Base-by-base conservation (phyloP, 2,113 vertebrate species). In the Otis tarda region DNA sequence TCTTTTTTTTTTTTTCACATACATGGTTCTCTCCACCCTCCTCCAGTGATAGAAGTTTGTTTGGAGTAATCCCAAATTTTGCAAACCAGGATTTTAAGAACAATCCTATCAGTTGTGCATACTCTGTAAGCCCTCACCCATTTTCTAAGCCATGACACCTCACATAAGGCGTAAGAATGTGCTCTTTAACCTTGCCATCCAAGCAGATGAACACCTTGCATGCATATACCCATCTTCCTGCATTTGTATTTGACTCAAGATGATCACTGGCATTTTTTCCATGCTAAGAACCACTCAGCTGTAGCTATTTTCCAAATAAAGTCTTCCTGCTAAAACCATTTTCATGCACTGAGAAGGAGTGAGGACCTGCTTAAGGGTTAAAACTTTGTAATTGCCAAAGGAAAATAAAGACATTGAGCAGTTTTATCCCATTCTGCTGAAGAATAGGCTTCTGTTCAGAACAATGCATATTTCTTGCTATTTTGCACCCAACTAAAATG, bases 21-120 rank as follows among this genome's bases (percentile, higher is more conserved):
- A n/a, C 6, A 4, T 0, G 0, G 21, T 55, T 87, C 55, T 78
- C 10, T 24, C 10, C 18, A 33, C 15, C 14, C 10, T 64, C 18
- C 37, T 83, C 24, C 43, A 49, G 16, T 16, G 10, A 37, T 33
- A 63, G 14, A 64, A 69, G 11, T 30, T 59, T 17, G 21, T 53
- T 31, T 57, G 18, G n/a, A 83, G 14, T 52, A 69, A 52, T 74
- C 41, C 12, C 41, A 70, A 4, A 9, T 16, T 74, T 52, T 56
- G 19, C 8, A 79, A 70, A 75, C 2, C 6, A 41, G 23, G 23
- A 59, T 91, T 80, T 57, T 68, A 33, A 35, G 33, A 13, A 41
- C 10, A 63, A 45, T 76, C 47, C 39, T 27, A 30, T 33, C 30
- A 21, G 16, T 63, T 59, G 9, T 10, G 16, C 20, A 9, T 33